Conservation (phyloP, 2,888 invertebrate genomes). For the Crocallis elinguaria region DNA sequence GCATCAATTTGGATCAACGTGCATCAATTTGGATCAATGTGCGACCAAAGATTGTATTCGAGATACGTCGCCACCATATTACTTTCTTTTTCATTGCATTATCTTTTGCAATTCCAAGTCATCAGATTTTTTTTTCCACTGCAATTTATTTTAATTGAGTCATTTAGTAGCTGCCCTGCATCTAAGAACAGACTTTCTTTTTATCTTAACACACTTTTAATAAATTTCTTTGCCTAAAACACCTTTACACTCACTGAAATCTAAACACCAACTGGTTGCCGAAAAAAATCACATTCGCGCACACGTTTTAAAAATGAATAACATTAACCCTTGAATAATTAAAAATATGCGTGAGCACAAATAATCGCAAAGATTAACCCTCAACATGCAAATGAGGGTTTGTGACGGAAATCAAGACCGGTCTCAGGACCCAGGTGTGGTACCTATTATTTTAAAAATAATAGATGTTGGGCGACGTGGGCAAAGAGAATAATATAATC, state of each 20-base stretch:
- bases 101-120: too few species aligned
- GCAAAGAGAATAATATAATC: conserved; percentile 13
- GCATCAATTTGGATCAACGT: too few species aligned
- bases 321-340: conserved; percentile 84
- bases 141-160: too few species aligned
- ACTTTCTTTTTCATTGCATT: too few species aligned
- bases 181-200: neutral
- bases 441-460: conserved; percentile 58
- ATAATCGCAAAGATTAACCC: conserved; percentile 83
- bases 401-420: conserved; percentile 70
- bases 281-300: conserved; percentile 62
- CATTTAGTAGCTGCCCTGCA: too few species aligned
- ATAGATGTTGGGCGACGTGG: conserved; percentile 43
- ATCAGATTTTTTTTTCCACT: too few species aligned
- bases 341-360: conserved; percentile 82
- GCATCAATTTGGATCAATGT: too few species aligned
- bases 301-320: conserved; percentile 68
- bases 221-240: conserved; percentile 16
- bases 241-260: conserved; percentile 54
- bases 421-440: conserved; percentile 71
- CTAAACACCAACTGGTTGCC: conserved; percentile 67
- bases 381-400: conserved; percentile 78
- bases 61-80: too few species aligned
- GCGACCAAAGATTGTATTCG: too few species aligned
- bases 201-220: neutral